A percentile compares a stretch with the other conserved stretches of the same genome.
These are phyloP conservation scores for Eonycteris spelaea DNA, from an alignment of 2,113 vertebrate species.

Conservation along the genomic window DNA sequence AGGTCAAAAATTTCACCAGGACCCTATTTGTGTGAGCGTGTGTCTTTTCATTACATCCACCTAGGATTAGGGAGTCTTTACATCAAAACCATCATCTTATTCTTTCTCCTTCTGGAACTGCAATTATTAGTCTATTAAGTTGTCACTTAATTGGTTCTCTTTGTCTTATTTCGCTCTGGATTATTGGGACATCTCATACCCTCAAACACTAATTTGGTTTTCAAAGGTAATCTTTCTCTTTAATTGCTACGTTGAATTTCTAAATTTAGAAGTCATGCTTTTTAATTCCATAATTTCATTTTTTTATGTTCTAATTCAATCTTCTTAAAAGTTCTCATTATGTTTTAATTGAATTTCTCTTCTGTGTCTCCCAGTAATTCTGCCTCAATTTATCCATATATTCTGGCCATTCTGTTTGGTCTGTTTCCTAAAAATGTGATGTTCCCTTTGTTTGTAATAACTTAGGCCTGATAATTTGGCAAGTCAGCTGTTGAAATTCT, in stretches of 20 bases:
- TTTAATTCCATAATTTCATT: constrained; percentile 41
- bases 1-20: not conserved
- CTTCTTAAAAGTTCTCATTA: constrained; percentile 29
- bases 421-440: not conserved
- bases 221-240: not conserved
- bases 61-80: not conserved
- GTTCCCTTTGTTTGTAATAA: not conserved
- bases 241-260: not conserved
- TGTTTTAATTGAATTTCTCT: not conserved
- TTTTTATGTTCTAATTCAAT: not conserved
- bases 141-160: not conserved
- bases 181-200: not conserved
- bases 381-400: not conserved
- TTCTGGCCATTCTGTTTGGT: not conserved
- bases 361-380: not conserved
- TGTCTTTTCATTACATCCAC: not conserved
- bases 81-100: not conserved
- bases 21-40: not conserved
- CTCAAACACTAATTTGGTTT: not conserved
- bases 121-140: not conserved
- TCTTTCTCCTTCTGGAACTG: constrained; percentile 8
- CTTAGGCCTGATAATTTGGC: not conserved
- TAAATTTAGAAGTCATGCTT: constrained; percentile 17
- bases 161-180: not conserved
- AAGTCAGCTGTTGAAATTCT: not conserved